phyloP scores from a whole-genome alignment of 2,797 vertebrate species.

The Acanthurus lineatus region DNA sequence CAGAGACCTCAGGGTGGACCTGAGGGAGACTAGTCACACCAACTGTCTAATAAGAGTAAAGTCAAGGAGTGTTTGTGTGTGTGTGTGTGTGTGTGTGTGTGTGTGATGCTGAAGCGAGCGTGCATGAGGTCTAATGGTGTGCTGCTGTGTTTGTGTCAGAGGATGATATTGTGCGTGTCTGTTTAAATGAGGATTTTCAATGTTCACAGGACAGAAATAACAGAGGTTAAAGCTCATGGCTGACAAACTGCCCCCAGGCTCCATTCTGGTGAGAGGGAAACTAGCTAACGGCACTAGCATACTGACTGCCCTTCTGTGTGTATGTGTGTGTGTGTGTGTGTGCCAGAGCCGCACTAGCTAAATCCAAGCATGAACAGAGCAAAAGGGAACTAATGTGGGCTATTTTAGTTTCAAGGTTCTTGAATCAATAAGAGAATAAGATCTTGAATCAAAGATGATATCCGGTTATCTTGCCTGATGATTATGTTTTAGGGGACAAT shows the following conservation, averaged over 20 bases:
- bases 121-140: too few relatives aligned
- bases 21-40: constrained; percentile 47
- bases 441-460: not conserved
- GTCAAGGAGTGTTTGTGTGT: constrained; percentile 22
- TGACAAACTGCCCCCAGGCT: constrained; percentile 45
- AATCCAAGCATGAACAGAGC: not conserved
- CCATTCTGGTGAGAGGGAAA: constrained; percentile 53
- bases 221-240: constrained; percentile 53
- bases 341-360: constrained; percentile 7
- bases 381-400: not conserved
- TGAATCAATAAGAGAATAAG: not conserved
- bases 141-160: constrained; percentile 10
- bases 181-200: constrained; percentile 25
- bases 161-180: constrained; percentile 1
- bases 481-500: not conserved
- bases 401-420: not conserved
- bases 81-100: not conserved
- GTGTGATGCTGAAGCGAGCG: constrained; percentile 16
- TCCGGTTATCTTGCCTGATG: not conserved
- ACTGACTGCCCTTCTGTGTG: not conserved
- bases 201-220: constrained; percentile 10
- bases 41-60: constrained; percentile 53
- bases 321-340: not conserved
- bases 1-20: constrained; percentile 54
- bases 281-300: constrained; percentile 36